Evolutionary conservation across 2,113 vertebrate species (phyloP).

Genomic region (Himantopus leucocephalus): DNA sequence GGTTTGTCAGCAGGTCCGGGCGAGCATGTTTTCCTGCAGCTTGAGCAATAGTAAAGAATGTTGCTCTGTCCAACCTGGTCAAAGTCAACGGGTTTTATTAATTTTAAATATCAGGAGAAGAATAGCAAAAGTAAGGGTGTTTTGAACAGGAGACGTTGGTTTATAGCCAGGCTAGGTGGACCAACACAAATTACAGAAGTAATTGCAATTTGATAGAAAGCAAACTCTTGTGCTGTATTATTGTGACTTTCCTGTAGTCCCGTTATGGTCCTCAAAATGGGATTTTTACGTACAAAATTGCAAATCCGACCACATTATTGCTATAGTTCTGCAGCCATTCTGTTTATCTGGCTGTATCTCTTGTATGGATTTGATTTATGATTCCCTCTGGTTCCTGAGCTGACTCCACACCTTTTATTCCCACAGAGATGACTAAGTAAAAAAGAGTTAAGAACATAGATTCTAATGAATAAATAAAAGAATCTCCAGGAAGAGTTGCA

Average conservation of each 20-base stretch:
- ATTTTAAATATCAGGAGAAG: neutral
- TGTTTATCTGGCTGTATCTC: neutral
- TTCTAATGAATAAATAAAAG: neutral
- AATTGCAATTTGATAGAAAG: neutral
- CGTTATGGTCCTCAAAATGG: neutral
- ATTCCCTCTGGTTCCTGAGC: neutral
- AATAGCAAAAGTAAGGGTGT: neutral
- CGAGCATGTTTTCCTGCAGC: neutral
- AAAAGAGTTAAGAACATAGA: neutral
- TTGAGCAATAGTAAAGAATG: neutral
- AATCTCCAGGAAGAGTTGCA: neutral
- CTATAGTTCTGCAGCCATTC: neutral
- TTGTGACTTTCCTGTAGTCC: neutral
- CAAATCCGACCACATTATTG: neutral
- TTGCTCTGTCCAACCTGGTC: neutral
- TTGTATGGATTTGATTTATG: neutral
- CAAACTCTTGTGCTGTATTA: neutral
- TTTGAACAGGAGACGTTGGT: neutral
- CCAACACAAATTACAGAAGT: neutral
- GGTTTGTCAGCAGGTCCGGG: neutral
- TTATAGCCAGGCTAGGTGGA: neutral
- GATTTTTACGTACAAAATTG: neutral
- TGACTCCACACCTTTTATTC: conserved; percentile 13
- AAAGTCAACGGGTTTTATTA: neutral
- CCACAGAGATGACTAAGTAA: conserved; percentile 20